Evolutionary conservation across 1,140 invertebrate genomes (phyloP).

Genomic region (Cotesia chilonis): DNA sequence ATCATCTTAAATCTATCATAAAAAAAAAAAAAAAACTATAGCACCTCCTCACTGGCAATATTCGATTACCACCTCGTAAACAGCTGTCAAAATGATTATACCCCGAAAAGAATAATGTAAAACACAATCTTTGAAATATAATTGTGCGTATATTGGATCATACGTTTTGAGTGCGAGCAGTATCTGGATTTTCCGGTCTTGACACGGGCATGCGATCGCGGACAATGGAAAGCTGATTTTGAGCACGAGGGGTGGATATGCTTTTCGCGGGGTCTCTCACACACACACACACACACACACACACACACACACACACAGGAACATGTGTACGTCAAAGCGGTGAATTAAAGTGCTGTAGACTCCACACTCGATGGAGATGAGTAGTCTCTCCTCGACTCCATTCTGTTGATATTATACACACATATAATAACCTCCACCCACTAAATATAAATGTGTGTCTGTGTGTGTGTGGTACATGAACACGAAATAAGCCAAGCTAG

Average conservation of each 20-base stretch:
- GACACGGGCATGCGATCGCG: slow-evolving; percentile 20
- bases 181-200: slow-evolving; percentile 31
- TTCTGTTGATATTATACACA: neutral
- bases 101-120: neutral
- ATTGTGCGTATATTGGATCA: slow-evolving; percentile 23
- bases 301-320: neutral
- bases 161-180: neutral
- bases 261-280: slow-evolving; percentile 22
- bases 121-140: slow-evolving; percentile 12
- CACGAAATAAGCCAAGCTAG: neutral
- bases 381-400: no score
- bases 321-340: no score
- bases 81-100: slow-evolving; percentile 5
- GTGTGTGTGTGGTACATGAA: neutral
- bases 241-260: slow-evolving; percentile 20
- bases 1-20: no score
- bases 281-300: no score
- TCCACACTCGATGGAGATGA: no score
- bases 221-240: slow-evolving; percentile 24
- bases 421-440: neutral
- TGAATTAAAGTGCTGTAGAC: no score
- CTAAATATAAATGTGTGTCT: neutral
- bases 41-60: neutral
- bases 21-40: slow-evolving; percentile 1
- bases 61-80: neutral